Conservation (phyloP, 2,888 invertebrate species). For the Perizoma affinitatum region DNA sequence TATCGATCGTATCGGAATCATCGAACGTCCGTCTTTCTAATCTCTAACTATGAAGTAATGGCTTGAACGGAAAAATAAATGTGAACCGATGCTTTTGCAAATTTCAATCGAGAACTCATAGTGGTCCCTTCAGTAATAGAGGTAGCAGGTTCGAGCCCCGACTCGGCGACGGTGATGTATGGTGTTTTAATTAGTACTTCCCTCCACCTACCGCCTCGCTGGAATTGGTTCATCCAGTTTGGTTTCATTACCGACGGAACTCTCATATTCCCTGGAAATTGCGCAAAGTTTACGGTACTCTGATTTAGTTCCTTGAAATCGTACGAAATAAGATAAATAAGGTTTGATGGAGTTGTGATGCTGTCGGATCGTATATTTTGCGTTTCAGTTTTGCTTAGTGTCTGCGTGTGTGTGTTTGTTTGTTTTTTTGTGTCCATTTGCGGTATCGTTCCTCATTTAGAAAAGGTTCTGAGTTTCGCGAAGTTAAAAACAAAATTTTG, state of each 20-base stretch:
- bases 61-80: no score
- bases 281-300: background rate
- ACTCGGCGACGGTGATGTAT: conserved; percentile 66
- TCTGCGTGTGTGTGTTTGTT: background rate
- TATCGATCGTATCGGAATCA: no score
- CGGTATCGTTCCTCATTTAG: conserved; percentile 3
- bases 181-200: conserved; percentile 81
- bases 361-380: conserved; percentile 22
- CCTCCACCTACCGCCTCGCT: conserved; percentile 42
- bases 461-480: background rate
- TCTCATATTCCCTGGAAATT: conserved; percentile 6
- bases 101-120: conserved; percentile 32
- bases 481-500: no score
- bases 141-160: conserved; percentile 53
- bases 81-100: no score
- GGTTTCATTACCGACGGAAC: conserved; percentile 14
- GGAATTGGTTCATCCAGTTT: conserved; percentile 26
- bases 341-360: conserved; percentile 11
- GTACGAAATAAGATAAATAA: conserved; percentile 13
- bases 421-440: background rate
- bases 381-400: conserved; percentile 1
- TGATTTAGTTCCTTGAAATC: conserved; percentile 7
- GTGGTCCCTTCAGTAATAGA: conserved; percentile 51
- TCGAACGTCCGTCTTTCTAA: no score
- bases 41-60: no score